phyloP scores from a whole-genome alignment of 2,797 vertebrate species.

The Champsocephalus gunnari region DNA sequence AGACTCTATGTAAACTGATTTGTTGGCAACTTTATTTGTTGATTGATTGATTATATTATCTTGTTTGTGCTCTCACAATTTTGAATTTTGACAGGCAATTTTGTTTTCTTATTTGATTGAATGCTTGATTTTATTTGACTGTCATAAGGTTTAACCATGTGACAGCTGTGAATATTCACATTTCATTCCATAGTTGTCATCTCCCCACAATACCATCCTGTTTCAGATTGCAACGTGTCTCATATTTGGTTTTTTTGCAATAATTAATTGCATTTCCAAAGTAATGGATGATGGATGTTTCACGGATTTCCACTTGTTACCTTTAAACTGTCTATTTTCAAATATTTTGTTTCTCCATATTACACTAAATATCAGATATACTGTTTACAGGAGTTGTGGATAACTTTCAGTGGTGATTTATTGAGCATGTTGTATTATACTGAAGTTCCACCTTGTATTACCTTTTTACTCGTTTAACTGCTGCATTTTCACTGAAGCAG shows the following conservation, averaged over 20 bases:
- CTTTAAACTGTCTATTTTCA: conserved; percentile 40
- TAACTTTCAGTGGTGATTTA: conserved; percentile 25
- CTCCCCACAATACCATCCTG: conserved; percentile 56
- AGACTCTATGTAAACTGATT: conserved; percentile 70
- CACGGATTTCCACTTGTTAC: conserved; percentile 49
- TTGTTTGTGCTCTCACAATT: conserved; percentile 58
- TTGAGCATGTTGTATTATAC: conserved; percentile 41
- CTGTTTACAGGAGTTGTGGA: conserved; percentile 30
- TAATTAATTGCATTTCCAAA: conserved; percentile 75
- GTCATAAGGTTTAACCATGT: conserved; percentile 57
- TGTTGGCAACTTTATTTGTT: conserved; percentile 78
- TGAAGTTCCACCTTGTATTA: conserved; percentile 21
- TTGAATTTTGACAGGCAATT: conserved; percentile 78
- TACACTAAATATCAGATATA: conserved; percentile 59
- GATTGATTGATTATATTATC: conserved; percentile 83
- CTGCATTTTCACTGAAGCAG: neutral
- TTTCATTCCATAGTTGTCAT: conserved; percentile 67
- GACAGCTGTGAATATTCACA: conserved; percentile 67
- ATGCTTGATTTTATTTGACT: conserved; percentile 74
- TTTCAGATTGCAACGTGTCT: conserved; percentile 59
- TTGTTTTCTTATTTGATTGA: conserved; percentile 76
- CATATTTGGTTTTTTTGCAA: conserved; percentile 56
- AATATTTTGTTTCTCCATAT: conserved; percentile 32
- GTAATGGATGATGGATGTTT: conserved; percentile 77
- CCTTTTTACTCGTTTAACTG: neutral